Percentiles rank a stretch among this genome's conserved stretches.
Evolutionary conservation across 2,113 vertebrate genomes (phyloP).

Genomic region (Eulemur rufifrons): DNA sequence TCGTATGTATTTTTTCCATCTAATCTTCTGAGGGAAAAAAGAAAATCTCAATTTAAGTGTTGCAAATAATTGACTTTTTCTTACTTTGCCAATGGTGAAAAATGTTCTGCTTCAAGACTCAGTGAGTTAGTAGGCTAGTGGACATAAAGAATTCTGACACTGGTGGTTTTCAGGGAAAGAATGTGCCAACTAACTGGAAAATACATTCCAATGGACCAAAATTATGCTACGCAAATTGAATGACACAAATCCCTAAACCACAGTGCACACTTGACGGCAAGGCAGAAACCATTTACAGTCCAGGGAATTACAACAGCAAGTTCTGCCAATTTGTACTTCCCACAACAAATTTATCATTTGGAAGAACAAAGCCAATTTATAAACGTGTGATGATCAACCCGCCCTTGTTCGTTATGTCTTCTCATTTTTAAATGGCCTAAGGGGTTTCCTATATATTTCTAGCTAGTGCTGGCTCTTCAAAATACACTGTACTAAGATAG

Average conservation of each 20-base stretch:
- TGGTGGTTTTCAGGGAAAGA: conserved; percentile 22
- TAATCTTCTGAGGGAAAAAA: neutral
- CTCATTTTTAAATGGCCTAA: conserved; percentile 6
- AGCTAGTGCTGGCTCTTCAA: neutral
- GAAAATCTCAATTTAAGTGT: neutral
- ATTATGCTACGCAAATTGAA: neutral
- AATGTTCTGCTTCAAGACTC: conserved; percentile 46
- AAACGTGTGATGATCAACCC: neutral
- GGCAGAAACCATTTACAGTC: neutral
- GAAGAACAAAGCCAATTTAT: neutral
- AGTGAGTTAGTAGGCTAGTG: conserved; percentile 39
- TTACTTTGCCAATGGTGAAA: neutral
- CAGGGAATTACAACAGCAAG: neutral
- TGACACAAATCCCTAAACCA: neutral
- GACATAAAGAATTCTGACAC: conserved; percentile 19
- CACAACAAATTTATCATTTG: neutral
- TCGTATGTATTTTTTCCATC: neutral
- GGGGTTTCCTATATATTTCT: neutral
- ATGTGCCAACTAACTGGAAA: conserved; percentile 35
- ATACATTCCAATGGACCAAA: neutral
- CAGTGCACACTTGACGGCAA: neutral
- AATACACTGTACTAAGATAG: neutral
- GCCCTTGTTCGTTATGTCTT: neutral
- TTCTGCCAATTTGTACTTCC: neutral
- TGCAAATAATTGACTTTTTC: neutral